Conservation (phyloP, 2,113 vertebrate species). For the Puma concolor region DNA sequence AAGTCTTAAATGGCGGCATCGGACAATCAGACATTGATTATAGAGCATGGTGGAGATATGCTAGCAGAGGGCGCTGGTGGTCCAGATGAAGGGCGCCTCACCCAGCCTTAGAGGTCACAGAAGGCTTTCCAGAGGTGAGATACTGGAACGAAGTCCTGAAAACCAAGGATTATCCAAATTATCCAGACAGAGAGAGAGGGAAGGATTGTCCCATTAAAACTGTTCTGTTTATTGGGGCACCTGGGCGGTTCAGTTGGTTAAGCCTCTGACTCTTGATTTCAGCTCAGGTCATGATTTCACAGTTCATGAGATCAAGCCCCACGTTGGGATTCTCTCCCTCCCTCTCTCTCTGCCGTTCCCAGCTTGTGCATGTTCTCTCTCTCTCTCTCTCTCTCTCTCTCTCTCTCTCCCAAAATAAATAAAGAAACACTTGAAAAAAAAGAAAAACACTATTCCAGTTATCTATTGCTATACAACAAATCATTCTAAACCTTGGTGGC, state of each 20-base stretch:
- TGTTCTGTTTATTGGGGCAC: neutral
- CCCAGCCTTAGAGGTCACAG: neutral
- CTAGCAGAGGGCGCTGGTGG: neutral
- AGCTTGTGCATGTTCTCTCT: too few species aligned
- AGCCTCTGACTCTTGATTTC: too few species aligned
- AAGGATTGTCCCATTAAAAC: neutral
- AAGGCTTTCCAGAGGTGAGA: neutral
- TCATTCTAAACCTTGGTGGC: neutral
- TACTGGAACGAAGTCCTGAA: neutral
- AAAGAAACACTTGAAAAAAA: too few species aligned
- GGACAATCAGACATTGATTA: neutral
- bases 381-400: too few species aligned
- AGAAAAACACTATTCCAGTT: neutral
- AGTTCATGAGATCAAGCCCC: too few species aligned
- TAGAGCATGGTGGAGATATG: neutral
- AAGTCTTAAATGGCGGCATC: neutral
- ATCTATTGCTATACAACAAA: neutral
- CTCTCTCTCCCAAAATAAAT: too few species aligned
- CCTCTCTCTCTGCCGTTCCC: too few species aligned
- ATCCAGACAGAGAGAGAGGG: too few species aligned
- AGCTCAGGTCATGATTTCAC: too few species aligned
- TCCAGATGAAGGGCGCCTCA: neutral
- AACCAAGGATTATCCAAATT: neutral
- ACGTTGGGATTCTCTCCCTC: too few species aligned
- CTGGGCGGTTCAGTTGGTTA: too few species aligned